These are phyloP conservation scores for Archaeoteleia sp. DNA, from an alignment of 2,888 invertebrate species.

Conservation along the genomic window DNA sequence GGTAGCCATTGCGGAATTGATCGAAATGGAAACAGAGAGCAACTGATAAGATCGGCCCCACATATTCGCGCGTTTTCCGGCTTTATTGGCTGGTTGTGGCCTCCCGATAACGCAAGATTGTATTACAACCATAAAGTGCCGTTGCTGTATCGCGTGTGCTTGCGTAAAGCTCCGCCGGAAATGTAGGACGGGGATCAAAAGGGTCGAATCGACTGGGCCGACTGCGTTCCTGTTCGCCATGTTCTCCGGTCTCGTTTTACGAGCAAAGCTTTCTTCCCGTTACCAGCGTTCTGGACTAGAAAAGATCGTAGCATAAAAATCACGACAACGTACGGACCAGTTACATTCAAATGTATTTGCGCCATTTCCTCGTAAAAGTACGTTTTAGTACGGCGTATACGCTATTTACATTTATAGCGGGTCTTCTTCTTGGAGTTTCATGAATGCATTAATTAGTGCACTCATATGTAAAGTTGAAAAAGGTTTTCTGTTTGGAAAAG, in stretches of 20 bases:
- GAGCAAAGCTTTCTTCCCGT: slow-evolving; percentile 33
- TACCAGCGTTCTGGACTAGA: slow-evolving; percentile 11
- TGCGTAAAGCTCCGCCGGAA: slow-evolving; percentile 38
- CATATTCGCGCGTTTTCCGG: slow-evolving; percentile 46
- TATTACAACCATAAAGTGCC: slow-evolving; percentile 59
- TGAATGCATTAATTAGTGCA: slow-evolving; percentile 11
- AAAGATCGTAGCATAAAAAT: slow-evolving; percentile 39
- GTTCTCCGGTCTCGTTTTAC: slow-evolving; percentile 58
- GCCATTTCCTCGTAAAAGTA: slow-evolving; percentile 21
- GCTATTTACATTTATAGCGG: slow-evolving; percentile 33
- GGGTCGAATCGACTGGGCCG: slow-evolving; percentile 31
- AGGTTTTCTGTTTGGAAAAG: too few species aligned
- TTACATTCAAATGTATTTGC: slow-evolving; percentile 31
- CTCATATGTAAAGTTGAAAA: too few species aligned
- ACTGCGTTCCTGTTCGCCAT: slow-evolving; percentile 40
- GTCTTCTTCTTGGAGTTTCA: slow-evolving; percentile 16
- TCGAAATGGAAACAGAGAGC: slow-evolving; percentile 51
- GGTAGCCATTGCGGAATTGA: slow-evolving; percentile 37
- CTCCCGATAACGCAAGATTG: slow-evolving; percentile 62
- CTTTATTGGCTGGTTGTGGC: slow-evolving; percentile 59
- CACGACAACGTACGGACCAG: slow-evolving; percentile 7
- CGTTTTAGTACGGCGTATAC: slow-evolving; percentile 11
- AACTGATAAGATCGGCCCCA: slow-evolving; percentile 58
- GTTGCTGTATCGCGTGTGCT: slow-evolving; percentile 34
- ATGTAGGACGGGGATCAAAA: slow-evolving; percentile 28